Evolutionary conservation across 2,888 invertebrate genomes (phyloP).

Genomic region (Catonia carolina): DNA sequence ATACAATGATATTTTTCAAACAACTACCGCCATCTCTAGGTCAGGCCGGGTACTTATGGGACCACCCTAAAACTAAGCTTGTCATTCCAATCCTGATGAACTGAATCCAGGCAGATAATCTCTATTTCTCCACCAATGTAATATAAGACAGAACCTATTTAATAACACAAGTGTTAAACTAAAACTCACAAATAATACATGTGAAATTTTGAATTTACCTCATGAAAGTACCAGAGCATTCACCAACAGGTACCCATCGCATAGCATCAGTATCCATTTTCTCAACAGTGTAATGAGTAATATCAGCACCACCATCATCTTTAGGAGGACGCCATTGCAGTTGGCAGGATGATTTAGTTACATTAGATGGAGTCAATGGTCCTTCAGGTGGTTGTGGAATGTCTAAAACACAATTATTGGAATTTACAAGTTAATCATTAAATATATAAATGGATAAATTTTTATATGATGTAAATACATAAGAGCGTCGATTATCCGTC

Average conservation of each 20-base stretch:
- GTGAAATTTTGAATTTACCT: no score
- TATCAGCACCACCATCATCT: slow-evolving; percentile 89
- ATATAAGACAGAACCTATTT: no score
- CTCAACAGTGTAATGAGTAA: slow-evolving; percentile 87
- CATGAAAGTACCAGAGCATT: slow-evolving; percentile 68
- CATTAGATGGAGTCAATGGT: slow-evolving; percentile 76
- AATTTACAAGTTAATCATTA: neutral
- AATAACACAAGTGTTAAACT: no score
- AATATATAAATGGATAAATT: neutral
- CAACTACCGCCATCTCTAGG: no score
- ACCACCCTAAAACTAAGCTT: no score
- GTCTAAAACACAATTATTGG: slow-evolving; percentile 52
- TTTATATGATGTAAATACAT: neutral
- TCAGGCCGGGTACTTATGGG: no score
- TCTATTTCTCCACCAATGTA: no score
- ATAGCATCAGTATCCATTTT: slow-evolving; percentile 93
- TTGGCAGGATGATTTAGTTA: slow-evolving; percentile 80
- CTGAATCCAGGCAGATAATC: no score
- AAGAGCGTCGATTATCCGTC: no score
- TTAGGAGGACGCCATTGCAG: slow-evolving; percentile 85
- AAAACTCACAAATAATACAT: no score
- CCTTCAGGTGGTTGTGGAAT: slow-evolving; percentile 86
- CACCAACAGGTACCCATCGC: slow-evolving; percentile 93
- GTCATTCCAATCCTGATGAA: no score
- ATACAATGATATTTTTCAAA: no score